phyloP scores from a whole-genome alignment of 1,140 invertebrate species.

The Apis mellifera region DNA sequence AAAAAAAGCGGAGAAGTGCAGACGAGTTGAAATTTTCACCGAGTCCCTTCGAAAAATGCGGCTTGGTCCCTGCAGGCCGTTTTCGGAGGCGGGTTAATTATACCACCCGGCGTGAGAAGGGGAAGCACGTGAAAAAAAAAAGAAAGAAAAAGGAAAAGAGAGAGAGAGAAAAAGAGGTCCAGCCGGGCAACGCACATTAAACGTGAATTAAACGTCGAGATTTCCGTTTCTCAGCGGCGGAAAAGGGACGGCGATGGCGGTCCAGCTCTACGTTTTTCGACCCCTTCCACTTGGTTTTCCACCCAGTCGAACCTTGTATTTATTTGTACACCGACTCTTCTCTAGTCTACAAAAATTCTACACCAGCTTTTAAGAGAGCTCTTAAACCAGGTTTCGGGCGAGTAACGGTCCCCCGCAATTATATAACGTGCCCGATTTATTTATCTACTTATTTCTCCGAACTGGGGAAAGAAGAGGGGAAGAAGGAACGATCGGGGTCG shows the following conservation, averaged over 20 bases:
- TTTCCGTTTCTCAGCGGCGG: slow-evolving; percentile 59
- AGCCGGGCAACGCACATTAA: slow-evolving; percentile 63
- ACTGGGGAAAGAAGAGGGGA: too few species aligned
- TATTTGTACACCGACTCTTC: slow-evolving; percentile 57
- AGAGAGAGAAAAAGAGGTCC: slow-evolving; percentile 26
- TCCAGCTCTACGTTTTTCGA: slow-evolving; percentile 47
- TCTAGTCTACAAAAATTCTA: slow-evolving; percentile 16
- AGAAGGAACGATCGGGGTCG: too few species aligned
- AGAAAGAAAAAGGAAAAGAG: slow-evolving; percentile 28
- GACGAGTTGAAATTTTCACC: slow-evolving; percentile 65
- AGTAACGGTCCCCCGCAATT: too few species aligned
- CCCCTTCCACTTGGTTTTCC: slow-evolving; percentile 9
- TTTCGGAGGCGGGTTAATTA: slow-evolving; percentile 66
- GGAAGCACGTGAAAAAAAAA: slow-evolving; percentile 50
- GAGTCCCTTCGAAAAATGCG: slow-evolving; percentile 64
- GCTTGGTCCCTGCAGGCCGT: slow-evolving; percentile 62
- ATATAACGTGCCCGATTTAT: too few species aligned
- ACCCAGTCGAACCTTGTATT: slow-evolving; percentile 47
- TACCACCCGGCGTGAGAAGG: slow-evolving; percentile 59
- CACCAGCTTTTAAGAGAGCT: neutral
- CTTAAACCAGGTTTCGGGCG: too few species aligned
- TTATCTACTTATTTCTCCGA: too few species aligned
- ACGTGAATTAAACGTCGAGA: slow-evolving; percentile 67
- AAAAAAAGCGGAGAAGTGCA: slow-evolving; percentile 52
- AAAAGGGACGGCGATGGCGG: slow-evolving; percentile 56